Conservation (phyloP, 2,888 invertebrate species). For the Lithophane socia region DNA sequence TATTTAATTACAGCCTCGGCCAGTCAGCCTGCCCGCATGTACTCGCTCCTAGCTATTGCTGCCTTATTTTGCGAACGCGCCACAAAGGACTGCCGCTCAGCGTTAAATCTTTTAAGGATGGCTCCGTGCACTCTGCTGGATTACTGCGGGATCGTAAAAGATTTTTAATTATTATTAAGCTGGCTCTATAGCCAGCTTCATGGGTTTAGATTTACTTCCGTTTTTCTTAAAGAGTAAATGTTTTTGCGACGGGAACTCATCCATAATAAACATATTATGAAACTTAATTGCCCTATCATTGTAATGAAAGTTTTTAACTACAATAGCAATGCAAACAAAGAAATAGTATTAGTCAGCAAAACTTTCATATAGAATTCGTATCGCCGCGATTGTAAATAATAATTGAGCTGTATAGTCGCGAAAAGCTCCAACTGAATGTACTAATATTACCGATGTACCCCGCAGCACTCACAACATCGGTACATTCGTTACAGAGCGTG, state of each 20-base stretch:
- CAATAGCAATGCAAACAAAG: background rate
- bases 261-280: background rate
- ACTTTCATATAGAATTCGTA: background rate
- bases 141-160: constrained; percentile 7
- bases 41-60: background rate
- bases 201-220: background rate
- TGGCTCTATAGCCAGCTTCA: background rate
- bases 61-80: background rate
- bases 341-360: background rate
- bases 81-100: constrained; percentile 13
- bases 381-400: background rate
- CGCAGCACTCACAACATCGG: background rate
- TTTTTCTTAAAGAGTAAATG: background rate
- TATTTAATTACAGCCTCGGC: constrained; percentile 4
- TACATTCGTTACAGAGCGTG: background rate
- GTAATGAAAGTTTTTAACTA: too few relatives aligned
- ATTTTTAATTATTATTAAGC: constrained; percentile 12
- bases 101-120: background rate
- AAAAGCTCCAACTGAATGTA: background rate
- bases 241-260: background rate
- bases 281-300: background rate
- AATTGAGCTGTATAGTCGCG: background rate
- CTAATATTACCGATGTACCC: constrained; percentile 18
- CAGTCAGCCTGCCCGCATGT: background rate
- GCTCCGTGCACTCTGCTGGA: background rate